Evolutionary conservation across 1,140 invertebrate genomes (phyloP), one percentile per base, ranked within the genome.

Genomic region (Epicauta chinensis): DNA sequence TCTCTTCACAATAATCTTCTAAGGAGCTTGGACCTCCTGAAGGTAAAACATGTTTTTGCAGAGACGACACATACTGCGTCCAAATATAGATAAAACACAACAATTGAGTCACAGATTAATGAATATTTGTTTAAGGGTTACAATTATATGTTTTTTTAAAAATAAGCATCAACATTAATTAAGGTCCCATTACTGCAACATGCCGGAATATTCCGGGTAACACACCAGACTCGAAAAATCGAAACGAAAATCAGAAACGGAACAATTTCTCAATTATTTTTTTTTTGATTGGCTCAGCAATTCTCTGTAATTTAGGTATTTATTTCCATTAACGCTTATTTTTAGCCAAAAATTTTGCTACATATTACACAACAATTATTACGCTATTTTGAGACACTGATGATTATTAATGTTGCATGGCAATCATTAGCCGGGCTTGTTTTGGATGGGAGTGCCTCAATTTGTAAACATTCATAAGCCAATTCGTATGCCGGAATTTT

Each of bases 1-100:
- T 73, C 71, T 67, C 61, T 61, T 73, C 70, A 71, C 71, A 73
- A 71, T 71, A 70, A 71, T 69, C 66, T 66, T 67, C 63, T 55
- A 58, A 56, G 63, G 65, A 65, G 69, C 48, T 41, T 31, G 48
- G 31, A 38, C 50, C 62, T 61, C 61, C 55, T 56, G 56, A 57
- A 58, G 56, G 56, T 42, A 55, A 62, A 60, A 62, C 53, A 58
- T 40, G 4, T 23, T 5, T 23, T 50, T 49, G 55, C 58, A 49
- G 42, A 50, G 50, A 58, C 53, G 54, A 60, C 47, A 55, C 44
- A 46, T 17, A 13, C 37, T 23, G 4, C 7, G 16, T 39, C n/a
- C 3, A n/a, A 34, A n/a, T 34, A 48, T 37, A 48, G 44, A 46
- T 48, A 48, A 49, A 62, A 56, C 51, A 53, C 45, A 56, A 53